These are phyloP conservation scores for Argentina silus DNA, from an alignment of 2,797 vertebrate genomes.

Conservation along the genomic window DNA sequence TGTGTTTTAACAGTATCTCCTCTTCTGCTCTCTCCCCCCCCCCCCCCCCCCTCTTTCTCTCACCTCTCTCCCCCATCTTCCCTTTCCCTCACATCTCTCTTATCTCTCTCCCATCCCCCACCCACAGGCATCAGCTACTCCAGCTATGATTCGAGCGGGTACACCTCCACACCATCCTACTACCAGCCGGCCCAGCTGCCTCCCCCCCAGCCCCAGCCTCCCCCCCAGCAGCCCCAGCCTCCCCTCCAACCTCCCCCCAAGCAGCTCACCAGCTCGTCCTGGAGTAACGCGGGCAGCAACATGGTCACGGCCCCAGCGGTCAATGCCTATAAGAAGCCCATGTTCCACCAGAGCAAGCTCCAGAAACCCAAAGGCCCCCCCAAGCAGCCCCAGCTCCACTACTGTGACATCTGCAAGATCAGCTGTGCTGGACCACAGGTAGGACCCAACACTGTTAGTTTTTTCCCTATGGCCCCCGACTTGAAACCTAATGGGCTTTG, in stretches of 20 bases:
- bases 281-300: slow-evolving; percentile 73
- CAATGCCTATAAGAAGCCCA: slow-evolving; percentile 72
- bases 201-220: slow-evolving; percentile 40
- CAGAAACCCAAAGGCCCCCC: slow-evolving; percentile 78
- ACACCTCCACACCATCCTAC: slow-evolving; percentile 75
- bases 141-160: slow-evolving; percentile 69
- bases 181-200: slow-evolving; percentile 74
- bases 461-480: too few species aligned
- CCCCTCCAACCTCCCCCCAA: slow-evolving; percentile 68
- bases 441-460: slow-evolving; percentile 1
- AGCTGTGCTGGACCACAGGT: slow-evolving; percentile 89
- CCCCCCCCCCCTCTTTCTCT: background rate
- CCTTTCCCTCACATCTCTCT: background rate
- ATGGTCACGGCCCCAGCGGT: slow-evolving; percentile 61
- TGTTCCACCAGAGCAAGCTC: slow-evolving; percentile 74
- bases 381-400: slow-evolving; percentile 82
- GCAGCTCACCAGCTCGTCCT: slow-evolving; percentile 73
- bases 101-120: slow-evolving; percentile 3
- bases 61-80: slow-evolving; percentile 16
- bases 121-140: slow-evolving; percentile 76
- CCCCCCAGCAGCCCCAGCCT: slow-evolving; percentile 59
- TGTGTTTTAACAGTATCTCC: background rate
- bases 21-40: background rate
- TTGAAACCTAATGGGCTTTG: too few species aligned
- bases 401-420: slow-evolving; percentile 89